Conservation (phyloP, 2,888 invertebrate species). For the Psylliodes chrysocephalus region DNA sequence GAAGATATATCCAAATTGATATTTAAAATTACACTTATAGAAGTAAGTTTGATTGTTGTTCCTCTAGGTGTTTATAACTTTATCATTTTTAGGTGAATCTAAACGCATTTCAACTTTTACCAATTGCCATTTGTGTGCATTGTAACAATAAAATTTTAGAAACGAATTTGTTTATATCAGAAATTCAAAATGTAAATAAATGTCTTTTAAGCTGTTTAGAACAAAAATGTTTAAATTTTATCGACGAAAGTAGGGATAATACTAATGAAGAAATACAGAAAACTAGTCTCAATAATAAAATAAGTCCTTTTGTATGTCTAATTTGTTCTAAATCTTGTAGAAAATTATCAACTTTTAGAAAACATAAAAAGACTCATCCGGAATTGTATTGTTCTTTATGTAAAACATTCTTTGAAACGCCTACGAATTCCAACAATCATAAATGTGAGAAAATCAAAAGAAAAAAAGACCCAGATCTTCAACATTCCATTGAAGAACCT, state of each 20-base stretch:
- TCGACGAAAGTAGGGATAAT: background rate
- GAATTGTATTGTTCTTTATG: conserved; percentile 32
- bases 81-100: conserved; percentile 13
- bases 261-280: background rate
- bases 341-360: conserved; percentile 20
- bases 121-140: conserved; percentile 1
- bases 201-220: conserved; percentile 3
- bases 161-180: conserved; percentile 4
- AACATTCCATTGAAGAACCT: background rate
- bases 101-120: background rate
- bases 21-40: conserved; percentile 43
- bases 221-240: background rate
- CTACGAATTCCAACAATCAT: conserved; percentile 10
- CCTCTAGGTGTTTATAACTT: background rate
- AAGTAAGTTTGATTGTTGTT: conserved; percentile 48
- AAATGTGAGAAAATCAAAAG: conserved; percentile 17
- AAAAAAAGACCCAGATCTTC: no score
- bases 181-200: conserved; percentile 13
- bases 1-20: conserved; percentile 43
- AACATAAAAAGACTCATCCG: conserved; percentile 31
- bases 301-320: conserved; percentile 12
- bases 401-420: conserved; percentile 14
- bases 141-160: conserved; percentile 20
- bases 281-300: background rate
- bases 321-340: conserved; percentile 29